Conservation (phyloP, 1,140 invertebrate species). For the Homarus americanus region DNA sequence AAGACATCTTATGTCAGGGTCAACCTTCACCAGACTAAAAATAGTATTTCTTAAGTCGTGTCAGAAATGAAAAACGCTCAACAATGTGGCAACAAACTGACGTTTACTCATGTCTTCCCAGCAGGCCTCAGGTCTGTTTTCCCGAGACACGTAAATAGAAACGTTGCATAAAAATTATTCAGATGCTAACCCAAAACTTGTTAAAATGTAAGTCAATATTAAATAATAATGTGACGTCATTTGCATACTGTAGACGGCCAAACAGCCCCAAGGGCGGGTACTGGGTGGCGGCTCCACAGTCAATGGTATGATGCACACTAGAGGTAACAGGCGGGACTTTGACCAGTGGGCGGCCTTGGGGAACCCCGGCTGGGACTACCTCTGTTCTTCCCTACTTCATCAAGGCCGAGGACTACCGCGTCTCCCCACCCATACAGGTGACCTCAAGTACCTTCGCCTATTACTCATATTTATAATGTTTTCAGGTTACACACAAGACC, state of each 20-base stretch:
- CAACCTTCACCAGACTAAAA: no score
- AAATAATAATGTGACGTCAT: background rate
- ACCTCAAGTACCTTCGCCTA: background rate
- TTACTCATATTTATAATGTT: background rate
- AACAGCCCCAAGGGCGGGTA: conserved; percentile 51
- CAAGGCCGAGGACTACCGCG: conserved; percentile 89
- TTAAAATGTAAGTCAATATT: no score
- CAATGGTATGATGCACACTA: conserved; percentile 97
- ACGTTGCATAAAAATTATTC: no score
- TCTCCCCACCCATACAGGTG: conserved; percentile 46
- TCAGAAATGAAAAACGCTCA: no score
- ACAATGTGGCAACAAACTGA: no score
- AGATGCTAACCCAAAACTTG: no score
- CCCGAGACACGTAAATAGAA: no score
- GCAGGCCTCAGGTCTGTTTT: background rate
- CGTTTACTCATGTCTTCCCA: no score
- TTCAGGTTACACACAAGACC: background rate
- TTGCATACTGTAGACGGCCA: background rate
- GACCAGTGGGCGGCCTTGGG: conserved; percentile 93
- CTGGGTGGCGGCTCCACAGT: conserved; percentile 92
- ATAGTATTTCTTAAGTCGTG: no score
- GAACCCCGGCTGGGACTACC: conserved; percentile 93
- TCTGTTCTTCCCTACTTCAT: conserved; percentile 91
- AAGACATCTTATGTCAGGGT: no score
- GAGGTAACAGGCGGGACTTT: conserved; percentile 95